These are phyloP conservation scores for Aplochiton taeniatus DNA, from an alignment of 2,797 vertebrate genomes.

Conservation along the genomic window DNA sequence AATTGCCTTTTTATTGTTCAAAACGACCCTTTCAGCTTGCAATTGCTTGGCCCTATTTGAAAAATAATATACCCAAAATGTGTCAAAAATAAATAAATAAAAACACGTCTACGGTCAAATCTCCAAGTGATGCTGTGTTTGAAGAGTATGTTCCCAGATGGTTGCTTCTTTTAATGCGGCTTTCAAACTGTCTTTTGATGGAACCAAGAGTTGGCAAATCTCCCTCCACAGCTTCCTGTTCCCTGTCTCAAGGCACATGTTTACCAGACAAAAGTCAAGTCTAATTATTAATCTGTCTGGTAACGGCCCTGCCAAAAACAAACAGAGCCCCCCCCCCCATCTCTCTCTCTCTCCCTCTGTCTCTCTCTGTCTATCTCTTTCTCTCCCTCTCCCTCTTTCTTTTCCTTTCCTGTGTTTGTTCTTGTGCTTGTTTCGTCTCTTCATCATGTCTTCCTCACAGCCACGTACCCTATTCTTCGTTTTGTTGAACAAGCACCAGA, in stretches of 20 bases:
- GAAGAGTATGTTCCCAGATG: too few species aligned
- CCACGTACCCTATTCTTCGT: slow-evolving; percentile 65
- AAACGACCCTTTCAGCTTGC: too few species aligned
- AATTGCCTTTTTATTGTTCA: too few species aligned
- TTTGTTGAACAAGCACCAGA: slow-evolving; percentile 70
- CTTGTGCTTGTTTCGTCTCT: not conserved
- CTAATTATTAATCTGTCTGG: slow-evolving; percentile 54
- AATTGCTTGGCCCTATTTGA: too few species aligned
- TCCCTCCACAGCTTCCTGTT: slow-evolving; percentile 1
- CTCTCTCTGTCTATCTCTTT: slow-evolving; percentile 13
- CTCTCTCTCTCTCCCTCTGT: slow-evolving; percentile 3
- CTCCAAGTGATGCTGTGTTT: too few species aligned
- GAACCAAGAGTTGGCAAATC: slow-evolving; percentile 22
- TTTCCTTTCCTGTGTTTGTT: not conserved
- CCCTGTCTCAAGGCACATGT: slow-evolving; percentile 36
- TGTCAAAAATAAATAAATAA: too few species aligned
- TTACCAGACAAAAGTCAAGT: slow-evolving; percentile 60
- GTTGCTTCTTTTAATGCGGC: not conserved
- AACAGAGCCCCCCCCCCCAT: slow-evolving; percentile 39
- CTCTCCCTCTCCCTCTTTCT: slow-evolving; percentile 20
- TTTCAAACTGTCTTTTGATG: slow-evolving; percentile 31
- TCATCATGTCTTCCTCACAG: not conserved
- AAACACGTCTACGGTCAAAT: too few species aligned
- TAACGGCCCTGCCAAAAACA: slow-evolving; percentile 36
- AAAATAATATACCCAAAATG: too few species aligned